phyloP scores from a whole-genome alignment of 2,113 vertebrate species.

The Meles meles region DNA sequence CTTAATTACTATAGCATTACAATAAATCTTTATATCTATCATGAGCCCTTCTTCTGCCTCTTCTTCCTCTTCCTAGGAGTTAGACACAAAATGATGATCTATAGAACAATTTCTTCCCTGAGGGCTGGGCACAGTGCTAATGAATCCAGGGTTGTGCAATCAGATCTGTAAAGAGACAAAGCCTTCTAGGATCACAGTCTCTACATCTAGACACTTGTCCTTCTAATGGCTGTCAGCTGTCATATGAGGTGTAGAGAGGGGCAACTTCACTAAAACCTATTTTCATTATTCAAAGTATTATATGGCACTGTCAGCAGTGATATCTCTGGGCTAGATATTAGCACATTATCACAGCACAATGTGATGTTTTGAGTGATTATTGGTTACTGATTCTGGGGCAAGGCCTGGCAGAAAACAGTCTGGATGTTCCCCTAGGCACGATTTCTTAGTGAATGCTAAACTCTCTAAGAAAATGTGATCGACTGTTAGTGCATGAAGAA shows the following conservation, averaged over 20 bases:
- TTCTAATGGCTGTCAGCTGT: background rate
- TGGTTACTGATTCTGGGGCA: background rate
- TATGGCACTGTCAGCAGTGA: background rate
- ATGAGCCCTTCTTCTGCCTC: background rate
- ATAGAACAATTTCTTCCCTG: background rate
- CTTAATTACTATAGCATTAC: background rate
- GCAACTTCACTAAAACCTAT: background rate
- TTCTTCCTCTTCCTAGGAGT: background rate
- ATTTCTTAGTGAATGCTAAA: slow-evolving; percentile 20
- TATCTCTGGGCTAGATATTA: background rate
- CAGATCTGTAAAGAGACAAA: background rate
- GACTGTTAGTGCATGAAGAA: background rate
- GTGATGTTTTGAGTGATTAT: background rate
- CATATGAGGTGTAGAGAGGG: background rate
- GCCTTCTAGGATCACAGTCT: background rate
- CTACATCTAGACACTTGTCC: background rate
- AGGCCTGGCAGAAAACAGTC: background rate
- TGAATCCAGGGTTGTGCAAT: background rate
- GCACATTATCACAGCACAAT: background rate
- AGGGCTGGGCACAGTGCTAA: background rate
- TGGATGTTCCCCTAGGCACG: background rate
- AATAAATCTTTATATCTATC: background rate
- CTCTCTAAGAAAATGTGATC: background rate
- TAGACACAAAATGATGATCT: background rate
- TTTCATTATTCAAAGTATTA: slow-evolving; percentile 8